Percentiles rank a stretch among this genome's conserved stretches.
phyloP scores from a whole-genome alignment of 2,888 invertebrate species.

The Noctuana brunneofusca region DNA sequence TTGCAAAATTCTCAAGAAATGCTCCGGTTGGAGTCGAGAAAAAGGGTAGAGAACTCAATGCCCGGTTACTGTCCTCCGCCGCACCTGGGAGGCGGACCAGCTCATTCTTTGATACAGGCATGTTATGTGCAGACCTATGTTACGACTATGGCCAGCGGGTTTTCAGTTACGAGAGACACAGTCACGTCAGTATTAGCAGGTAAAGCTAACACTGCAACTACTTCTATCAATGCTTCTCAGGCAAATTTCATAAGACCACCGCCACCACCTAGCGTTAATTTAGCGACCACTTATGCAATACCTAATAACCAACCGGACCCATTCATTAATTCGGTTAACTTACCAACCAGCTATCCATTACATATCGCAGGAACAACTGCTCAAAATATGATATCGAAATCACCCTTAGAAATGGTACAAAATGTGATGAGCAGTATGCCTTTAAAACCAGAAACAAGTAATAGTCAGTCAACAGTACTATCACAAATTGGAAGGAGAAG shows the following conservation, averaged over 20 bases:
- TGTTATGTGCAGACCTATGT: slow-evolving; percentile 75
- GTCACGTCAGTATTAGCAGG: slow-evolving; percentile 91
- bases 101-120: slow-evolving; percentile 69
- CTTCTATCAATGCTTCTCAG: slow-evolving; percentile 86
- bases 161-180: slow-evolving; percentile 90
- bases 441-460: slow-evolving; percentile 62
- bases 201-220: slow-evolving; percentile 89
- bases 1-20: slow-evolving; percentile 59
- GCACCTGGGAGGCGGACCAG: slow-evolving; percentile 74
- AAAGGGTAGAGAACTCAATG: slow-evolving; percentile 68
- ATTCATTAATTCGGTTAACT: slow-evolving; percentile 73
- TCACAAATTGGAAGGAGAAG: slow-evolving; percentile 55
- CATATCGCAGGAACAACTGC: slow-evolving; percentile 78
- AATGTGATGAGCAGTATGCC: slow-evolving; percentile 88
- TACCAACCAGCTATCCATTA: slow-evolving; percentile 71
- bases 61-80: slow-evolving; percentile 78
- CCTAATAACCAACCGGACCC: slow-evolving; percentile 77
- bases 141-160: slow-evolving; percentile 85
- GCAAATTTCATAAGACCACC: slow-evolving; percentile 71
- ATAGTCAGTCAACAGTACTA: slow-evolving; percentile 68
- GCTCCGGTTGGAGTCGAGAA: slow-evolving; percentile 57
- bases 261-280: slow-evolving; percentile 70
- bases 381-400: slow-evolving; percentile 80
- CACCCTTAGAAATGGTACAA: slow-evolving; percentile 90
- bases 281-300: slow-evolving; percentile 72